Conservation (phyloP, 2,113 vertebrate species). For the Drymodes brunneopygia region DNA sequence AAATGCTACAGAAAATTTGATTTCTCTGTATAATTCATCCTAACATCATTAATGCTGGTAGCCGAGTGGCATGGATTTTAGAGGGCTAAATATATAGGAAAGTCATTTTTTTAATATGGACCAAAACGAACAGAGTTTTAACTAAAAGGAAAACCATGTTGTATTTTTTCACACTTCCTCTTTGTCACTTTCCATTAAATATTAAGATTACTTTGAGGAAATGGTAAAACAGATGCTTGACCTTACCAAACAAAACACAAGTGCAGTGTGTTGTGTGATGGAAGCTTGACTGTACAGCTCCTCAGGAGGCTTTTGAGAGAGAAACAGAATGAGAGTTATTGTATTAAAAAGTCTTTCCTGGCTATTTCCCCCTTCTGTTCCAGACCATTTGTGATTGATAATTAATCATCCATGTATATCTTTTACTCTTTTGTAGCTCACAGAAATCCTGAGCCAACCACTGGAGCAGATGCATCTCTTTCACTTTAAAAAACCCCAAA, state of each 20-base stretch:
- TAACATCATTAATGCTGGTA: conserved; percentile 98
- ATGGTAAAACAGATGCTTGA: neutral
- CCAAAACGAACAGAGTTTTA: conserved; percentile 32
- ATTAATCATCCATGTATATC: neutral
- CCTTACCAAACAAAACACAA: neutral
- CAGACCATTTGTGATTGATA: neutral
- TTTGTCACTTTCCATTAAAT: conserved; percentile 58
- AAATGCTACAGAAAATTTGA: conserved; percentile 99
- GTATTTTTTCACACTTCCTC: neutral
- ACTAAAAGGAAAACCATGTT: conserved; percentile 25
- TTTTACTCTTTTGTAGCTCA: neutral
- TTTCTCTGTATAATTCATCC: conserved; percentile 99
- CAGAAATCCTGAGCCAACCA: neutral
- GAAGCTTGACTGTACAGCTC: neutral
- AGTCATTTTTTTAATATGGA: conserved; percentile 8
- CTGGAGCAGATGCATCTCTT: neutral
- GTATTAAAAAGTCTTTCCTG: neutral
- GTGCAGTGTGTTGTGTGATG: neutral
- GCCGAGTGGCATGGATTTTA: conserved; percentile 87
- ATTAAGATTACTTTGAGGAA: conserved; percentile 40
- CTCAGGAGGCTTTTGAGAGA: neutral
- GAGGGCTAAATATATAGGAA: conserved; percentile 63
- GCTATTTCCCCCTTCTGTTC: neutral
- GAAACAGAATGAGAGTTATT: neutral
- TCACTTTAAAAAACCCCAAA: neutral